Evolutionary conservation across 2,113 vertebrate species (phyloP).

Genomic region (Panurus biarmicus): DNA sequence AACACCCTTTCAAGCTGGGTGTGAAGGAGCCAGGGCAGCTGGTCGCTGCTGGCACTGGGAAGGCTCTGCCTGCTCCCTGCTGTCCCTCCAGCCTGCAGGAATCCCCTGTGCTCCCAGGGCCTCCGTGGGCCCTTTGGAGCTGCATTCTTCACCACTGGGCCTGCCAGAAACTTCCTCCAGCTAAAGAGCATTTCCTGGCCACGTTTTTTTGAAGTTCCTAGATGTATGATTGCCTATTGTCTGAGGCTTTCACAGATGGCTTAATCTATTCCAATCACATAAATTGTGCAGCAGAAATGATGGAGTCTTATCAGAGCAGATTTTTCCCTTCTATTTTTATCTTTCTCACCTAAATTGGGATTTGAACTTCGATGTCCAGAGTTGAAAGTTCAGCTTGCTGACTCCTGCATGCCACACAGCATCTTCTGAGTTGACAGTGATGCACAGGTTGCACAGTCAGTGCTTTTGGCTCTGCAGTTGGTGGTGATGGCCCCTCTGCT

Average conservation of each 20-base stretch:
- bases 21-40: too few relatives aligned
- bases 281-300: conserved; percentile 21
- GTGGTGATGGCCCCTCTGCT: background rate
- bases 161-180: conserved; percentile 60
- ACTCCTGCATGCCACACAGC: background rate
- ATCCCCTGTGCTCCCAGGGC: background rate
- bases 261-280: conserved; percentile 47
- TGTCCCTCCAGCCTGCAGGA: background rate
- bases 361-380: background rate
- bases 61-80: background rate
- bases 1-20: too few relatives aligned
- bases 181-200: conserved; percentile 60
- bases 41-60: too few relatives aligned
- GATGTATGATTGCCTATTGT: conserved; percentile 66
- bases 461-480: background rate
- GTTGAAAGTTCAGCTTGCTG: conserved; percentile 8
- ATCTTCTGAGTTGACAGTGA: background rate
- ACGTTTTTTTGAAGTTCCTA: conserved; percentile 55
- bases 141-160: conserved; percentile 46
- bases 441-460: background rate
- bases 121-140: conserved; percentile 8
- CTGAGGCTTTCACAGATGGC: conserved; percentile 50
- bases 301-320: conserved; percentile 13
- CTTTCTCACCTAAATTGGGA: conserved; percentile 44
- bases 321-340: conserved; percentile 52